These are phyloP conservation scores for Calephelis virginiensis DNA, from an alignment of 1,140 invertebrate species.

Conservation along the genomic window DNA sequence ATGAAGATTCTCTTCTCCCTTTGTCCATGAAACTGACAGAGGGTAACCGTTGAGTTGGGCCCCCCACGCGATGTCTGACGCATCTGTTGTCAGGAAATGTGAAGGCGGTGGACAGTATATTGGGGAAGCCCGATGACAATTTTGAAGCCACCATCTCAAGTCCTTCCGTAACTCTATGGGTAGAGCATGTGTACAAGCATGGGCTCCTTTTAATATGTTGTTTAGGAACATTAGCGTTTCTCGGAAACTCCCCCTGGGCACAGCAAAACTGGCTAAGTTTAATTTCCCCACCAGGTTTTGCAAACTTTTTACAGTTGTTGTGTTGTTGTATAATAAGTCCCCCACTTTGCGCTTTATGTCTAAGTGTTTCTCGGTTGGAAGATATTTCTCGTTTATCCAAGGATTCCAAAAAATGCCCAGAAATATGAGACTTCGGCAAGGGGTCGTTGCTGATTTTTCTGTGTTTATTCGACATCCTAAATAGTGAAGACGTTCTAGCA, in stretches of 20 bases:
- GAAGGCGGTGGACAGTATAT: slow-evolving; percentile 23
- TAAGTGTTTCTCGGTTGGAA: slow-evolving; percentile 4
- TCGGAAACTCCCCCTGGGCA: slow-evolving; percentile 10
- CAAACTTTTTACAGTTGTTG: slow-evolving; percentile 3
- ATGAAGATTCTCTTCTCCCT: slow-evolving; percentile 23
- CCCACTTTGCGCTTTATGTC: neutral
- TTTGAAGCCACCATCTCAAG: slow-evolving; percentile 16
- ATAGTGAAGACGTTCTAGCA: slow-evolving; percentile 9
- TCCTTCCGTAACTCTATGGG: neutral
- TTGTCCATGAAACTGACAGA: slow-evolving; percentile 33
- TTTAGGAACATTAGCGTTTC: slow-evolving; percentile 15
- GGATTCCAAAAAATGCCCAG: slow-evolving; percentile 21
- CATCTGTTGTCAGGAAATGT: slow-evolving; percentile 26
- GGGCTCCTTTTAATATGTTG: neutral
- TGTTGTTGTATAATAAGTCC: neutral
- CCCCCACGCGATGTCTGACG: slow-evolving; percentile 40
- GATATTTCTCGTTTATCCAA: slow-evolving; percentile 8
- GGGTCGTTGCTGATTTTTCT: slow-evolving; percentile 7
- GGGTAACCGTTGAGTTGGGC: slow-evolving; percentile 31
- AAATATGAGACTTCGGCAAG: slow-evolving; percentile 13
- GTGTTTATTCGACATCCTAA: slow-evolving; percentile 18
- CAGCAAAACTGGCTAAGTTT: slow-evolving; percentile 14
- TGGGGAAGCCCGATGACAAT: slow-evolving; percentile 24
- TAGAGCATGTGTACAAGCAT: neutral
- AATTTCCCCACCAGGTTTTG: slow-evolving; percentile 7